Evolutionary conservation across 2,113 vertebrate genomes (phyloP).

Genomic region (Sturnira hondurensis): DNA sequence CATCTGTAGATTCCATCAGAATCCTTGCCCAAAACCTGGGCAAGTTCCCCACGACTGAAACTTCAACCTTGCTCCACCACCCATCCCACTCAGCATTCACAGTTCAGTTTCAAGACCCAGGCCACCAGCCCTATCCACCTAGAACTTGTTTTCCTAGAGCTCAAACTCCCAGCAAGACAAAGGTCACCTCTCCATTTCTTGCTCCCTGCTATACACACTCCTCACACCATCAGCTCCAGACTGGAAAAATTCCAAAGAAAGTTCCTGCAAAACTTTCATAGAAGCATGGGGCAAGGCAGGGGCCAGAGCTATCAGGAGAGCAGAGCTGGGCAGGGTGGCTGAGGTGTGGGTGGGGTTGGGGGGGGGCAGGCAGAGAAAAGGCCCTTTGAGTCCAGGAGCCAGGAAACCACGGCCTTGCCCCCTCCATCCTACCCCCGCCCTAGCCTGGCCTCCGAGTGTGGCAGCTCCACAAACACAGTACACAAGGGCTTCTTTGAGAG

Average conservation of each 20-base stretch:
- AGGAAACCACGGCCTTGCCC: conserved; percentile 67
- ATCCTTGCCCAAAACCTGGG: conserved; percentile 19
- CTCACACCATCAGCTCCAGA: background rate
- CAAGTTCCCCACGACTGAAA: conserved; percentile 60
- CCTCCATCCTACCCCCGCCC: background rate
- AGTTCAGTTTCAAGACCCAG: conserved; percentile 1
- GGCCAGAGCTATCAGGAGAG: conserved; percentile 55
- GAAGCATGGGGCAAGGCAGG: conserved; percentile 42
- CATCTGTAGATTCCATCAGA: conserved; percentile 73
- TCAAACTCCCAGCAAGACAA: background rate
- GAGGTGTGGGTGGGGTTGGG: conserved; percentile 43
- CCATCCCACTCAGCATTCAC: background rate
- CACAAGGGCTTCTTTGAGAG: conserved; percentile 75
- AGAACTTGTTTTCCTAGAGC: background rate
- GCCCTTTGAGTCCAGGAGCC: conserved; percentile 73
- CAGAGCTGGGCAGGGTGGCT: conserved; percentile 50
- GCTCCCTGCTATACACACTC: background rate
- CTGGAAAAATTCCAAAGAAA: conserved; percentile 36
- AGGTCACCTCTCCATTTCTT: background rate
- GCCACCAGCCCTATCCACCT: background rate
- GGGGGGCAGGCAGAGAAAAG: conserved; percentile 71
- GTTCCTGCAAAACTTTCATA: conserved; percentile 31
- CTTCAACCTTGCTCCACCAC: background rate
- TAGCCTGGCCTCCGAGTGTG: conserved; percentile 52
- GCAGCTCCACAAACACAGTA: conserved; percentile 71